A percentile compares a stretch with the other conserved stretches of the same genome.
Conservation (phyloP, 2,113 vertebrate genomes). For the Peromyscus californicus region DNA sequence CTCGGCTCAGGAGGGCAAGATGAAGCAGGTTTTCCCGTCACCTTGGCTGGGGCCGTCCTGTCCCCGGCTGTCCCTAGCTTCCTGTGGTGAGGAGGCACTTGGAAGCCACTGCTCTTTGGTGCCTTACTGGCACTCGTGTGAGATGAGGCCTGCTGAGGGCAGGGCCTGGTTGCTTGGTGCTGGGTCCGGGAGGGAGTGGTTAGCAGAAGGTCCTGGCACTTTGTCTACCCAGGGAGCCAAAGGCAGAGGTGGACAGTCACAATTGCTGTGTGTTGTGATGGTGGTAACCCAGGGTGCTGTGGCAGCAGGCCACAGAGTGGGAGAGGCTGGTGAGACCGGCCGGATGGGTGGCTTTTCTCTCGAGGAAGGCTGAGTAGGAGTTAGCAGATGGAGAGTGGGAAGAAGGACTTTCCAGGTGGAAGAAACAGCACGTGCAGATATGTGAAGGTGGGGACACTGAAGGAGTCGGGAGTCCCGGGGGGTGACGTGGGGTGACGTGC, state of each 20-base stretch:
- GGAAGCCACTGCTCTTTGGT: not conserved
- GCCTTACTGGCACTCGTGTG: not conserved
- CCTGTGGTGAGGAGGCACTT: not conserved
- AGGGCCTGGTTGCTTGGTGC: not conserved
- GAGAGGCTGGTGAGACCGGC: conserved; percentile 44
- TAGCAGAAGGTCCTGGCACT: not conserved
- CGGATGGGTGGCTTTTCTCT: conserved; percentile 21
- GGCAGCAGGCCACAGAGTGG: not conserved
- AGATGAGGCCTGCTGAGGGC: not conserved
- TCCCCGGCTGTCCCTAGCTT: not conserved
- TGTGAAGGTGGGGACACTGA: not conserved
- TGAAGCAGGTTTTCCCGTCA: not conserved
- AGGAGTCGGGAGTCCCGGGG: fast-evolving
- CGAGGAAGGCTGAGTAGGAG: conserved; percentile 42
- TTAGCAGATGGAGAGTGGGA: conserved; percentile 56
- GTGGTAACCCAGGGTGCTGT: not conserved
- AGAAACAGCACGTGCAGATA: not conserved
- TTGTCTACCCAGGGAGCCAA: not conserved
- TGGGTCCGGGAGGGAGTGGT: not conserved
- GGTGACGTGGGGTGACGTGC: not conserved
- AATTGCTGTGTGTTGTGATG: not conserved
- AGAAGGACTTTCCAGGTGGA: conserved; percentile 47
- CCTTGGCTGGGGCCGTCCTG: too few relatives aligned
- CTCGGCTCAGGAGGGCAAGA: not conserved
- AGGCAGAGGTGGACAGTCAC: not conserved